Percentiles rank a stretch among this genome's conserved stretches.
Conservation (phyloP, 2,888 invertebrate species). For the Coenonympha glycerion region DNA sequence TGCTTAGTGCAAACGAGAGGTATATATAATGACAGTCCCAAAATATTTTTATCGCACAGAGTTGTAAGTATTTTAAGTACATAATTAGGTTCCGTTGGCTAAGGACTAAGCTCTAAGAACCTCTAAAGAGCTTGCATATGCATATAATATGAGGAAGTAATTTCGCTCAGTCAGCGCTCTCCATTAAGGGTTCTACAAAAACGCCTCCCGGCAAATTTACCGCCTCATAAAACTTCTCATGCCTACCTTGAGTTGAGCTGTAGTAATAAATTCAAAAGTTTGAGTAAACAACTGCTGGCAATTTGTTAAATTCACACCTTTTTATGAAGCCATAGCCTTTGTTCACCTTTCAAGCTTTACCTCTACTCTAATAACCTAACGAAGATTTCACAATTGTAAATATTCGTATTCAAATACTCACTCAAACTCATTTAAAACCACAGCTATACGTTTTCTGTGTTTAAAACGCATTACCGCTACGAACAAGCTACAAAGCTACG, state of each 20-base stretch:
- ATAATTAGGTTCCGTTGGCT: not conserved
- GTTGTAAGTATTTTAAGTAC: too few relatives aligned
- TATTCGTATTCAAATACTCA: too few relatives aligned
- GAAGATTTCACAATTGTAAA: too few relatives aligned
- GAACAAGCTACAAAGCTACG: conserved; percentile 15
- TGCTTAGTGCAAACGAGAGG: too few relatives aligned
- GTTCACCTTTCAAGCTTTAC: not conserved
- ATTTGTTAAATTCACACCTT: not conserved
- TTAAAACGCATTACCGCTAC: not conserved
- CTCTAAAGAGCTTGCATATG: not conserved
- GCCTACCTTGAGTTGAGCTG: not conserved
- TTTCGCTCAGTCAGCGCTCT: conserved; percentile 8
- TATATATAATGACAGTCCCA: too few relatives aligned
- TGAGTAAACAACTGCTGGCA: not conserved
- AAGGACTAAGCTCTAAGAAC: not conserved
- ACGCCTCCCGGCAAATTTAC: conserved; percentile 7
- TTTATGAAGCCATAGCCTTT: not conserved
- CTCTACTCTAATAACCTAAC: too few relatives aligned
- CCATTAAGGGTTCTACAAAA: conserved; percentile 12
- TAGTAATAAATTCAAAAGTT: conserved; percentile 2
- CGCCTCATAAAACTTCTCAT: conserved; percentile 4
- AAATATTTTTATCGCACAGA: too few relatives aligned
- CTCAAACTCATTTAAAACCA: too few relatives aligned
- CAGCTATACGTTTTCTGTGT: too few relatives aligned
- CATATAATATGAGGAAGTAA: conserved; percentile 3